phyloP scores from a whole-genome alignment of 2,797 vertebrate genomes.

The Thripadectes ignobilis region DNA sequence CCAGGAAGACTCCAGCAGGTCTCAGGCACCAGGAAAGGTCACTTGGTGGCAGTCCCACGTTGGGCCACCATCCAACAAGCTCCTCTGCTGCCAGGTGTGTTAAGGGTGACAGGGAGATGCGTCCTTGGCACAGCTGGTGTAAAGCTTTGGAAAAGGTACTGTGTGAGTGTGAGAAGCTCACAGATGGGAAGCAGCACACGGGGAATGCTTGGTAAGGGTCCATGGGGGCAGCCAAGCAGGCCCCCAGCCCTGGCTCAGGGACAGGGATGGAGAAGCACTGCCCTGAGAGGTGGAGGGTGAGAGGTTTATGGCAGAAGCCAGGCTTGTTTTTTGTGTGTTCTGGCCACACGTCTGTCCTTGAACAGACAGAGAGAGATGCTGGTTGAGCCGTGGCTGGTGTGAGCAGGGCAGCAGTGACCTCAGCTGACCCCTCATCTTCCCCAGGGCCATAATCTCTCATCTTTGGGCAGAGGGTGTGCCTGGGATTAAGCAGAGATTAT shows the following conservation, averaged over 20 bases:
- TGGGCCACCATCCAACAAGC: not conserved
- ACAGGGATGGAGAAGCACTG: not conserved
- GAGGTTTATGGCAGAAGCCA: not conserved
- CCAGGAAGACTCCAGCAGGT: not conserved
- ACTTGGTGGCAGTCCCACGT: not conserved
- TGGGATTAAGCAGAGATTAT: not conserved
- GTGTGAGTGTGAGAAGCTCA: rapidly evolving
- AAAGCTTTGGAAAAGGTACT: rapidly evolving
- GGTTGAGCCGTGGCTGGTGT: not conserved
- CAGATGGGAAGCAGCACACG: rapidly evolving
- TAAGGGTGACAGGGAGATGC: not conserved
- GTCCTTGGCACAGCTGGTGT: not conserved
- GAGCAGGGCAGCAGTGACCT: not conserved
- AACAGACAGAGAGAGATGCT: rapidly evolving
- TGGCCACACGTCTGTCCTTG: rapidly evolving
- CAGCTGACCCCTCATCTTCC: rapidly evolving
- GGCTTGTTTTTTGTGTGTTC: rapidly evolving
- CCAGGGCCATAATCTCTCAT: rapidly evolving
- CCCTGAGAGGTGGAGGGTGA: not conserved
- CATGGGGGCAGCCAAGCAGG: rapidly evolving
- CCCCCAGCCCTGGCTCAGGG: not conserved
- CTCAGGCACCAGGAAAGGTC: not conserved
- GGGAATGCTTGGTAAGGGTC: not conserved
- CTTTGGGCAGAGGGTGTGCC: not conserved
- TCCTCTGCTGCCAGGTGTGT: not conserved